A percentile compares a stretch with the other conserved stretches of the same genome.
These are phyloP conservation scores for Gari tellinella DNA, from an alignment of 2,888 invertebrate genomes.

Conservation along the genomic window DNA sequence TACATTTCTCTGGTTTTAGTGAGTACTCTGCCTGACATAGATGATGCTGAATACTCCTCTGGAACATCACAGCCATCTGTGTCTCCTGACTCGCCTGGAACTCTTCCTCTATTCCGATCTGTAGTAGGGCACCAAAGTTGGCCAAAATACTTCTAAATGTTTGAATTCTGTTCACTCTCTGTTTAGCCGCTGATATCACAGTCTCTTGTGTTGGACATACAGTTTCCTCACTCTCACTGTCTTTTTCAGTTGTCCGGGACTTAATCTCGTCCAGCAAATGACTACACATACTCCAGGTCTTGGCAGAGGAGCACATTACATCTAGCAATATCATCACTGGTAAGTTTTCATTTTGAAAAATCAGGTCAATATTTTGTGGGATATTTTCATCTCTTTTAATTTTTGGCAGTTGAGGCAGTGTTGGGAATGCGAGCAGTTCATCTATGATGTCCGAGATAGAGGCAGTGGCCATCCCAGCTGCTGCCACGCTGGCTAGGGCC, in stretches of 20 bases:
- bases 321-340: constrained; percentile 77
- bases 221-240: neutral
- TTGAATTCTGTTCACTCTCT: constrained; percentile 49
- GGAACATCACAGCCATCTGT: constrained; percentile 43
- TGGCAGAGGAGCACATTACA: constrained; percentile 74
- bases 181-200: constrained; percentile 21
- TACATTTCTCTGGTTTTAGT: constrained; percentile 56
- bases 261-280: constrained; percentile 76
- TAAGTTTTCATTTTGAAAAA: constrained; percentile 65
- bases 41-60: constrained; percentile 66
- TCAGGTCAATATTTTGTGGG: constrained; percentile 55
- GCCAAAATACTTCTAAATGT: constrained; percentile 57
- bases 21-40: constrained; percentile 64
- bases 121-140: constrained; percentile 60
- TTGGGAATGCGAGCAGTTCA: constrained; percentile 70
- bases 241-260: constrained; percentile 7
- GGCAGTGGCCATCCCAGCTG: constrained; percentile 79
- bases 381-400: constrained; percentile 38
- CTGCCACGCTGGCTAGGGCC: constrained; percentile 77
- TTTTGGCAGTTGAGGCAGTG: constrained; percentile 58
- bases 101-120: constrained; percentile 59
- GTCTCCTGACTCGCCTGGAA: constrained; percentile 48
- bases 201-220: neutral
- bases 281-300: constrained; percentile 75
- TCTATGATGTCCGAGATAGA: constrained; percentile 76